phyloP scores from a whole-genome alignment of 2,888 invertebrate genomes.

The Drosophila bunnanda region DNA sequence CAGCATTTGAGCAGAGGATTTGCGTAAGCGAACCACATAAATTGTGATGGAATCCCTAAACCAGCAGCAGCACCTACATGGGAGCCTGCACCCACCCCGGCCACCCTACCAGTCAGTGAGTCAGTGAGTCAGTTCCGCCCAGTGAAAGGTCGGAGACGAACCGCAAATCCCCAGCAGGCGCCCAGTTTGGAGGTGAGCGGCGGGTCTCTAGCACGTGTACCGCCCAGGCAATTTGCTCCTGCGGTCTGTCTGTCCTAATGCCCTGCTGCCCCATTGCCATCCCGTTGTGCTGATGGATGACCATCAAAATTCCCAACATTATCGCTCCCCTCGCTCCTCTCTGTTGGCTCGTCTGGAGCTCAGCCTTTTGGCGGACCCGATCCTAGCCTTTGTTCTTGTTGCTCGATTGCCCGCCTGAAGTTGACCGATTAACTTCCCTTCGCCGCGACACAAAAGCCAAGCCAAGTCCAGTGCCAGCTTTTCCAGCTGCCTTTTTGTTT shows the following conservation, averaged over 20 bases:
- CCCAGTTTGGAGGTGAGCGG: conserved; percentile 15
- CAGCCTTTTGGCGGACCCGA: conserved; percentile 11
- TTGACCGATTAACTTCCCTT: conserved; percentile 38
- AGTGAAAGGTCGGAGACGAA: conserved; percentile 19
- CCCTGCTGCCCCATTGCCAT: conserved; percentile 1
- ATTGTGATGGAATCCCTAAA: conserved; percentile 51
- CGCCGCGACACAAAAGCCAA: conserved; percentile 13
- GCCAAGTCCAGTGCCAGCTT: conserved; percentile 9
- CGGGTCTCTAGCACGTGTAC: conserved; percentile 36
- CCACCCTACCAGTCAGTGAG: neutral
- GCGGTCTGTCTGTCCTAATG: conserved; percentile 31
- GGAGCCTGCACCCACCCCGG: neutral
- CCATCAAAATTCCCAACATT: conserved; percentile 43
- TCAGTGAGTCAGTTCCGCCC: conserved; percentile 6
- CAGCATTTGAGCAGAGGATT: conserved; percentile 32
- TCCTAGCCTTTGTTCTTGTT: conserved; percentile 30
- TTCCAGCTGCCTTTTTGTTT: conserved; percentile 28
- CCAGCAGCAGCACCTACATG: conserved; percentile 5
- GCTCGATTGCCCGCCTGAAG: conserved; percentile 36
- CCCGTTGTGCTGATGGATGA: conserved; percentile 38
- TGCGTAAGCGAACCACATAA: conserved; percentile 54
- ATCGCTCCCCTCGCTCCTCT: conserved; percentile 7
- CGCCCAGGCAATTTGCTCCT: conserved; percentile 28
- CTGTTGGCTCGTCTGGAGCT: too few relatives aligned
- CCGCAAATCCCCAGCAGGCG: conserved; percentile 75